Percentiles rank a stretch among this genome's conserved stretches.
These are phyloP conservation scores for Columbina picui DNA, from an alignment of 2,113 vertebrate genomes.

Conservation along the genomic window DNA sequence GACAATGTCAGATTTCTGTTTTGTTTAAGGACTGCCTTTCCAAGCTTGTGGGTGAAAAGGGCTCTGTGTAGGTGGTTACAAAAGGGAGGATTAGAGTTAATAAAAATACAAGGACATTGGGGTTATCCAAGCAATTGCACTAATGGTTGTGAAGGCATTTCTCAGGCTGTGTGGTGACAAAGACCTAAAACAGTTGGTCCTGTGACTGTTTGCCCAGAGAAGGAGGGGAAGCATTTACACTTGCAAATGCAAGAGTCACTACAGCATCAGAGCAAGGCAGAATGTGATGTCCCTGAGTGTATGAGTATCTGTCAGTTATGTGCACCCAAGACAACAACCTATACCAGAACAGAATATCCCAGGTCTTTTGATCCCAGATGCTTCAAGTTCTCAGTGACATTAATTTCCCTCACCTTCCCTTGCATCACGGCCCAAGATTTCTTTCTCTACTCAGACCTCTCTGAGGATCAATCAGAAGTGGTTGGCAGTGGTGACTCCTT, in stretches of 20 bases:
- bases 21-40: background rate
- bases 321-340: background rate
- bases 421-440: background rate
- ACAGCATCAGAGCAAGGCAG: too few species aligned
- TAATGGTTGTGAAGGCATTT: background rate
- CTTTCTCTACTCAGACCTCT: background rate
- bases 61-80: background rate
- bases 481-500: background rate
- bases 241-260: background rate
- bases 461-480: background rate
- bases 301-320: background rate
- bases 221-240: background rate
- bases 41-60: background rate
- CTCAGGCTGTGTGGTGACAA: background rate
- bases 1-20: background rate
- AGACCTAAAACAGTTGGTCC: background rate
- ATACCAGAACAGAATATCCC: background rate
- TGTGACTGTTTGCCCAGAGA: background rate
- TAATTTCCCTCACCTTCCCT: conserved; percentile 3
- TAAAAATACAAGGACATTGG: background rate
- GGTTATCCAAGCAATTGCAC: background rate
- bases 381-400: background rate
- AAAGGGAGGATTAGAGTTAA: background rate
- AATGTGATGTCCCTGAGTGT: background rate
- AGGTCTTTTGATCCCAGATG: background rate